These are phyloP conservation scores for Centroberyx gerrardi DNA, from an alignment of 2,797 vertebrate species.

Conservation along the genomic window DNA sequence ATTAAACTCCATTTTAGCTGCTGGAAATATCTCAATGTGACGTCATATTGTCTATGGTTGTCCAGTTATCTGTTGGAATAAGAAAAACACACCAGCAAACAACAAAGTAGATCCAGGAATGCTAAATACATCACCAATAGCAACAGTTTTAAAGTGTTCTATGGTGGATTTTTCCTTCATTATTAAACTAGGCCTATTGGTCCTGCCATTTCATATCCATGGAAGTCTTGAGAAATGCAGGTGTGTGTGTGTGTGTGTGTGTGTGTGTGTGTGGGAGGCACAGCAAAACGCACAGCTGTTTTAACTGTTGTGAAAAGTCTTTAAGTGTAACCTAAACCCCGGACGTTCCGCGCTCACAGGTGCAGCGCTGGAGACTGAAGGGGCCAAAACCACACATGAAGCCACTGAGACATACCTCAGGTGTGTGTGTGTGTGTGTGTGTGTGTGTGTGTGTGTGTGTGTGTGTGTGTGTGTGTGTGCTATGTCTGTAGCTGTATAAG, in stretches of 20 bases:
- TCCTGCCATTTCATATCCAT: neutral
- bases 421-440: neutral
- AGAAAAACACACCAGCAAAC: too few species aligned
- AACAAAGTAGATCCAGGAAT: too few species aligned
- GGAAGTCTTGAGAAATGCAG: neutral
- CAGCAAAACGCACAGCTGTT: conserved; percentile 9
- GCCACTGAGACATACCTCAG: conserved; percentile 8
- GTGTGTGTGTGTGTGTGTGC: too few species aligned
- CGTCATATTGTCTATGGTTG: too few species aligned
- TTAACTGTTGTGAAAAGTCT: conserved; percentile 10
- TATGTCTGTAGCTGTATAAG: too few species aligned
- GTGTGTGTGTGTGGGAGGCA: neutral
- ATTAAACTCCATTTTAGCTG: too few species aligned
- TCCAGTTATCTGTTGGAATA: too few species aligned
- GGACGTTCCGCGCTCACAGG: conserved; percentile 12
- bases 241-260: neutral
- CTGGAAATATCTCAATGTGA: too few species aligned
- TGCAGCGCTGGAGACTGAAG: neutral
- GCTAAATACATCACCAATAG: too few species aligned
- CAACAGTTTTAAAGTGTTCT: too few species aligned
- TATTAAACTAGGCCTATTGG: neutral
- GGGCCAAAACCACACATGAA: conserved; percentile 2
- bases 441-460: too few species aligned
- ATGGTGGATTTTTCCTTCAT: too few species aligned
- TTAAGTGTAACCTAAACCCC: conserved; percentile 36